Percentiles rank a stretch among this genome's conserved stretches.
Conservation (phyloP, 2,797 vertebrate genomes). For the Halcyon badia region DNA sequence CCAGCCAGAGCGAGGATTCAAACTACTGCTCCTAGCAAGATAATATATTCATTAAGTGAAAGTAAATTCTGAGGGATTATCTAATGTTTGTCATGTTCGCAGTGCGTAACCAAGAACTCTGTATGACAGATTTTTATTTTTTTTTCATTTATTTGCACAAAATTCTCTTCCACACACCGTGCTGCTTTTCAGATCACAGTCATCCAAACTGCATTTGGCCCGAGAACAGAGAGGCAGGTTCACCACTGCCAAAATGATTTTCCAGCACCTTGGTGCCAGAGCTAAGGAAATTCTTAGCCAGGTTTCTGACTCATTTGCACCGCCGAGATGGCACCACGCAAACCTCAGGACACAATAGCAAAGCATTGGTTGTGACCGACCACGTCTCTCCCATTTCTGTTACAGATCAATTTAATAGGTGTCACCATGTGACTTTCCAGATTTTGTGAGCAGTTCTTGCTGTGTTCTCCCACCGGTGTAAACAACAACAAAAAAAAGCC, state of each 20-base stretch:
- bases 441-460: background rate
- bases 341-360: background rate
- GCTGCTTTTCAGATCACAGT: background rate
- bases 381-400: background rate
- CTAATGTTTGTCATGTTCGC: conserved; percentile 18
- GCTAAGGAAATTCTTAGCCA: background rate
- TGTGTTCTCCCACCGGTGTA: background rate
- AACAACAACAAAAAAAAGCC: background rate
- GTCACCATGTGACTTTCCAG: background rate
- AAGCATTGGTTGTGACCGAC: background rate
- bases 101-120: background rate
- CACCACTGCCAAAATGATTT: conserved; percentile 18
- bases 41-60: conserved; percentile 40
- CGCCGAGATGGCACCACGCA: background rate
- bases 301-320: background rate
- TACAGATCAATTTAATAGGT: background rate
- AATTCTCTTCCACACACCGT: background rate
- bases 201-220: conserved; percentile 18
- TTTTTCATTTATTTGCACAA: background rate
- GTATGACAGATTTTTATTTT: background rate
- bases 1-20: background rate
- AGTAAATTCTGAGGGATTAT: conserved; percentile 50
- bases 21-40: background rate
- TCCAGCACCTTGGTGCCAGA: conserved; percentile 4
- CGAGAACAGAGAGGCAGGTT: background rate